phyloP scores from a whole-genome alignment of 1,140 invertebrate genomes.

The Zaprionus africanus region DNA sequence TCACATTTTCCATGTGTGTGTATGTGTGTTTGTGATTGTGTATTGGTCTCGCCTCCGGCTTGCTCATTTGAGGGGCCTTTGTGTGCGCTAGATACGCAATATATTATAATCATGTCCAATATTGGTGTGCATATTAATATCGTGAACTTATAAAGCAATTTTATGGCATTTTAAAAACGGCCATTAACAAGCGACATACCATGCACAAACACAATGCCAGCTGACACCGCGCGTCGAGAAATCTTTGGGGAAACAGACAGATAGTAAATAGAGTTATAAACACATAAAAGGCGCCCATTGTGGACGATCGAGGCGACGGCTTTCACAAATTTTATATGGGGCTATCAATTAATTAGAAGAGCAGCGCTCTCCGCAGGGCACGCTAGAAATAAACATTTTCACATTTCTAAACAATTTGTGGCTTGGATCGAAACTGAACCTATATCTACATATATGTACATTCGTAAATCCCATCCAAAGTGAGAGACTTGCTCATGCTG shows the following conservation, averaged over 20 bases:
- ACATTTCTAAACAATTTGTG: conserved; percentile 49
- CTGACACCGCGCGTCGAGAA: conserved; percentile 48
- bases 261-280: conserved; percentile 81
- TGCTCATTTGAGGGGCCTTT: conserved; percentile 72
- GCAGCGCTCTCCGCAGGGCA: conserved; percentile 18
- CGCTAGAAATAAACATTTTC: conserved; percentile 50
- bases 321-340: conserved; percentile 75
- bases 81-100: conserved; percentile 75
- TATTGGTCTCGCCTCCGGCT: background rate
- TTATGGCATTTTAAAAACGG: conserved; percentile 80
- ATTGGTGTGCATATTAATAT: conserved; percentile 82
- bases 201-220: conserved; percentile 76
- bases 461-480: background rate
- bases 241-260: background rate
- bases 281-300: conserved; percentile 73
- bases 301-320: conserved; percentile 64
- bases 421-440: background rate
- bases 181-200: conserved; percentile 70
- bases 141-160: conserved; percentile 77
- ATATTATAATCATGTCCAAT: conserved; percentile 82
- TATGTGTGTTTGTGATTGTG: background rate
- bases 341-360: conserved; percentile 76
- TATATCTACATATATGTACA: conserved; percentile 5
- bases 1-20: background rate
- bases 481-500: conserved; percentile 22